Evolutionary conservation across 2,113 vertebrate species (phyloP).

Genomic region (Ammodytes marinus): DNA sequence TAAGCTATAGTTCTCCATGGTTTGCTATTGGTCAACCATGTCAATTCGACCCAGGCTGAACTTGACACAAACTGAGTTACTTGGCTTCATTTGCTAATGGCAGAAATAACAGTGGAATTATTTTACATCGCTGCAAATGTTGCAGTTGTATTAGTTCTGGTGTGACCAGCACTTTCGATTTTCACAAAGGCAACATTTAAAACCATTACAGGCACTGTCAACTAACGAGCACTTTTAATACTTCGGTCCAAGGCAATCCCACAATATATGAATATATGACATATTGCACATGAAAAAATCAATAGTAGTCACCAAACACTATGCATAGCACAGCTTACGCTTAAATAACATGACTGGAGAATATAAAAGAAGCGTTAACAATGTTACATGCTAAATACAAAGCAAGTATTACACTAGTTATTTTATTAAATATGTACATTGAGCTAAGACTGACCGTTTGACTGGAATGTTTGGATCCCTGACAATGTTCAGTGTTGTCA

Average conservation of each 20-base stretch:
- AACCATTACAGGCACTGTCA: constrained; percentile 54
- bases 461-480: constrained; percentile 47
- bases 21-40: background rate
- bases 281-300: background rate
- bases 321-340: constrained; percentile 48
- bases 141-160: background rate
- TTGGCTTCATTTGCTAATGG: background rate
- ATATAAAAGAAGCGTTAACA: background rate
- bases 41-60: background rate
- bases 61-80: background rate
- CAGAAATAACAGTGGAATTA: background rate
- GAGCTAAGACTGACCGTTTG: background rate
- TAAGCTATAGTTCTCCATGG: too few species aligned
- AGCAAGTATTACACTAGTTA: constrained; percentile 14
- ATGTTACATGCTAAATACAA: constrained; percentile 37
- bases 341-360: constrained; percentile 16
- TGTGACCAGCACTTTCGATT: constrained; percentile 18
- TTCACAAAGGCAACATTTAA: constrained; percentile 56
- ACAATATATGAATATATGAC: constrained; percentile 26
- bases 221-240: constrained; percentile 75
- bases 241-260: constrained; percentile 47
- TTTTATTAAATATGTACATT: constrained; percentile 9
- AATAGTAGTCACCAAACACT: constrained; percentile 48
- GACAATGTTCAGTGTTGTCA: constrained; percentile 10
- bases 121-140: background rate